Conservation (phyloP, 2,113 vertebrate species). For the Columba livia region DNA sequence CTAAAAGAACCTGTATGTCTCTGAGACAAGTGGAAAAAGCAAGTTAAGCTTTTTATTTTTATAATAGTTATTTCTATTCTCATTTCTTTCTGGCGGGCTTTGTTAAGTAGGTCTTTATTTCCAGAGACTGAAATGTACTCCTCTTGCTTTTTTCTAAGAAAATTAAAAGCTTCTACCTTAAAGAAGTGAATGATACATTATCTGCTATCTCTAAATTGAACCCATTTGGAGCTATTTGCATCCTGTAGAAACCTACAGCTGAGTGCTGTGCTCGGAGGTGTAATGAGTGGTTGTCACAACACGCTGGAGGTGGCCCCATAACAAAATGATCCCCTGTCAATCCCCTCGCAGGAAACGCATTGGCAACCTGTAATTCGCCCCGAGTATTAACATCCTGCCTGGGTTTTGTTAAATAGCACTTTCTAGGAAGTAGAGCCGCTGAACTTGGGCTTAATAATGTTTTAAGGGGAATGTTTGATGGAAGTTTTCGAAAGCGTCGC, state of each 20-base stretch:
- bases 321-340: slow-evolving; percentile 99
- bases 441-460: slow-evolving; percentile 98
- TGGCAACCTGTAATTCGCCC: slow-evolving; percentile 99
- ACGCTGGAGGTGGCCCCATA: slow-evolving; percentile 96
- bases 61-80: slow-evolving; percentile 57
- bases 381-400: slow-evolving; percentile 90
- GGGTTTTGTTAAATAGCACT: slow-evolving; percentile 98
- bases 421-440: slow-evolving; percentile 97
- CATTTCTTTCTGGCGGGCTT: not conserved
- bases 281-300: slow-evolving; percentile 99
- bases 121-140: slow-evolving; percentile 64
- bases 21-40: slow-evolving; percentile 3
- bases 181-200: slow-evolving; percentile 85
- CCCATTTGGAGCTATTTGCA: slow-evolving; percentile 99
- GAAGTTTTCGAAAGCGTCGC: slow-evolving; percentile 85
- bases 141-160: slow-evolving; percentile 67
- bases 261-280: slow-evolving; percentile 91
- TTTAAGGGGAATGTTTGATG: slow-evolving; percentile 89
- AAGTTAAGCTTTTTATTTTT: slow-evolving; percentile 70
- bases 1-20: slow-evolving; percentile 36
- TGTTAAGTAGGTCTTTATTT: slow-evolving; percentile 71
- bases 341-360: slow-evolving; percentile 86
- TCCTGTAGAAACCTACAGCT: slow-evolving; percentile 94
- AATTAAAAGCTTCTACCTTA: slow-evolving; percentile 87
- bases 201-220: slow-evolving; percentile 92